Percentiles rank a stretch among this genome's conserved stretches.
Conservation (phyloP, 1,140 invertebrate genomes). For the Formica selysi region DNA sequence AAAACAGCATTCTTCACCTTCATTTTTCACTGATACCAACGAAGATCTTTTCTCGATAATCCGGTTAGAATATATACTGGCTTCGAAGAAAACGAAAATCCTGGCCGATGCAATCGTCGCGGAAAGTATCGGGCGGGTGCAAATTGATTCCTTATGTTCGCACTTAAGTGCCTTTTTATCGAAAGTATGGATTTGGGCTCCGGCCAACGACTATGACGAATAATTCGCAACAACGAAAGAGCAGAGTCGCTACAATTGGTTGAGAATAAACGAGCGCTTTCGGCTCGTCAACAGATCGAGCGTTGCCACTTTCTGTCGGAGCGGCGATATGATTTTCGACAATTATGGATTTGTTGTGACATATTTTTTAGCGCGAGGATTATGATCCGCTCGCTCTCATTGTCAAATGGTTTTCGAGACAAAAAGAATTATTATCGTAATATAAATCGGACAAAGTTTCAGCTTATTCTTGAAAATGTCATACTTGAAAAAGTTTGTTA, state of each 20-base stretch:
- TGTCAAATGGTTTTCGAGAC: background rate
- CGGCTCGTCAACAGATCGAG: constrained; percentile 48
- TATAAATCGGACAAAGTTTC: background rate
- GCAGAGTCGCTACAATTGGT: constrained; percentile 51
- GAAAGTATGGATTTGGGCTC: constrained; percentile 65
- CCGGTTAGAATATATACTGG: background rate
- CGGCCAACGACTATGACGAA: constrained; percentile 69
- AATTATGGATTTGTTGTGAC: constrained; percentile 43
- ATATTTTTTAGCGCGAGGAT: background rate
- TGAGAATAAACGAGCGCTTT: constrained; percentile 44
- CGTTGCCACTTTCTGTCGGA: constrained; percentile 16
- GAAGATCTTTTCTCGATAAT: constrained; percentile 58
- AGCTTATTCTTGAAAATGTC: background rate
- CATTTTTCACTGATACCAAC: constrained; percentile 55
- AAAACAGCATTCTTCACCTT: constrained; percentile 31
- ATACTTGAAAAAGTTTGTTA: background rate
- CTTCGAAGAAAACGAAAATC: constrained; percentile 1
- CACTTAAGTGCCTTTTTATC: constrained; percentile 77
- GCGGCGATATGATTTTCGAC: constrained; percentile 36
- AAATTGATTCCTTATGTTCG: constrained; percentile 78
- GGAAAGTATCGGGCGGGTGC: constrained; percentile 60
- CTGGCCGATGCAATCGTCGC: background rate
- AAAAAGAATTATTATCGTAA: background rate
- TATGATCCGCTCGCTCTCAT: background rate
- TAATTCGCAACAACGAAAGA: constrained; percentile 48